Percentiles rank a stretch among this genome's conserved stretches.
These are phyloP conservation scores for Atrichornis clamosus DNA, from an alignment of 2,113 vertebrate species.

Conservation along the genomic window DNA sequence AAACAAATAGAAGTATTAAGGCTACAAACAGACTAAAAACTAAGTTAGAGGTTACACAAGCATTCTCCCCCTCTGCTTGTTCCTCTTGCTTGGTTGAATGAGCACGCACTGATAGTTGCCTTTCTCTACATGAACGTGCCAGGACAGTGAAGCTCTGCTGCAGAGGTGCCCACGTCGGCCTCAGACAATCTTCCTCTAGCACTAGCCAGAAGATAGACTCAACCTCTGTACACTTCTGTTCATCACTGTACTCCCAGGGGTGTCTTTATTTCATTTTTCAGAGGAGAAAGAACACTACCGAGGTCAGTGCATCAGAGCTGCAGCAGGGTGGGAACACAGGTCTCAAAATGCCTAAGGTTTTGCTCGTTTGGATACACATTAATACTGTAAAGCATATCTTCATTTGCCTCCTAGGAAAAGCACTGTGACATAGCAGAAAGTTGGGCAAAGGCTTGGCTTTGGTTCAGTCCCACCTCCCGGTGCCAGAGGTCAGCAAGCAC, in stretches of 20 bases:
- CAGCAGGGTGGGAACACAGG: not conserved
- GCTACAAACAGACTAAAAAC: not conserved
- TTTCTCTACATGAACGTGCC: not conserved
- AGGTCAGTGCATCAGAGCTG: not conserved
- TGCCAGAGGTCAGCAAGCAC: not conserved
- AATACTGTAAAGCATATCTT: not conserved
- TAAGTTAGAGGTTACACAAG: not conserved
- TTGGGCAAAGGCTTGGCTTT: not conserved
- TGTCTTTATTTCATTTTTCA: not conserved
- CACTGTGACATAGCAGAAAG: not conserved
- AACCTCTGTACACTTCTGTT: not conserved
- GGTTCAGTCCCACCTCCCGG: not conserved
- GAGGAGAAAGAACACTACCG: not conserved
- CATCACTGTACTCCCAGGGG: not conserved
- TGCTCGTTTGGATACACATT: not conserved
- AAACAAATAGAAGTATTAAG: not conserved
- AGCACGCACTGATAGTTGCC: not conserved
- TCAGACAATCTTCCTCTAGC: not conserved
- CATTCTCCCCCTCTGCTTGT: not conserved
- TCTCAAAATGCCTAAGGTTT: not conserved
- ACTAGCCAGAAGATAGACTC: not conserved
- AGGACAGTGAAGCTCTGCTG: not conserved
- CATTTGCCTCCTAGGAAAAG: not conserved
- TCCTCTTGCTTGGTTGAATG: not conserved
- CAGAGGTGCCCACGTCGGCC: not conserved